Evolutionary conservation across 2,888 invertebrate genomes (phyloP).

Genomic region (Luperina nickerlii): DNA sequence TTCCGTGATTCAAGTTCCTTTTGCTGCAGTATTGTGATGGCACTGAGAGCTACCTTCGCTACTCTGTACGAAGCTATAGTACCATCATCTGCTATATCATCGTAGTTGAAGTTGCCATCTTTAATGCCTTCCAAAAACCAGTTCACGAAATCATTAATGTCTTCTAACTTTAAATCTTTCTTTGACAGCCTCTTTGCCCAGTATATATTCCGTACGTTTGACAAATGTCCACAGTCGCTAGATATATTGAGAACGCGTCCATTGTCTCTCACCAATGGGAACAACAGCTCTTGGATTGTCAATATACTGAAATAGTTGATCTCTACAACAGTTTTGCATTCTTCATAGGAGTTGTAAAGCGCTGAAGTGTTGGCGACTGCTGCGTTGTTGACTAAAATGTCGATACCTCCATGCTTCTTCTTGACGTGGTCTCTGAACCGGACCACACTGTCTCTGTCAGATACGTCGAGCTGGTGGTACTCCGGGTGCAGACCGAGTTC

Average conservation of each 20-base stretch:
- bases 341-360: constrained; percentile 65
- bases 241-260: constrained; percentile 94
- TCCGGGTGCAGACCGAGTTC: constrained; percentile 66
- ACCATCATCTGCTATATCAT: constrained; percentile 87
- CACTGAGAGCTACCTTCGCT: constrained; percentile 93
- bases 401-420: constrained; percentile 91
- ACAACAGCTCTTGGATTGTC: constrained; percentile 91
- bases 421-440: constrained; percentile 90
- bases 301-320: constrained; percentile 92
- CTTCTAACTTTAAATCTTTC: constrained; percentile 74
- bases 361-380: constrained; percentile 89
- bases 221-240: constrained; percentile 92
- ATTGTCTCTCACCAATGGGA: constrained; percentile 92
- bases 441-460: constrained; percentile 86
- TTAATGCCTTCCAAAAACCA: constrained; percentile 90
- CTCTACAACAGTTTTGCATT: constrained; percentile 91
- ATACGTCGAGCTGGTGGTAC: constrained; percentile 67
- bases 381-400: constrained; percentile 94
- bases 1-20: constrained; percentile 89
- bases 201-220: constrained; percentile 87
- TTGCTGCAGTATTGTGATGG: constrained; percentile 92
- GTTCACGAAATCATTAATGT: constrained; percentile 89
- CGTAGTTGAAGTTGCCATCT: constrained; percentile 74
- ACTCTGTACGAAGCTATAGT: constrained; percentile 91
- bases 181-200: constrained; percentile 78